Base-by-base conservation (phyloP, 1,140 invertebrate genomes). In the Conus ventricosus region DNA sequence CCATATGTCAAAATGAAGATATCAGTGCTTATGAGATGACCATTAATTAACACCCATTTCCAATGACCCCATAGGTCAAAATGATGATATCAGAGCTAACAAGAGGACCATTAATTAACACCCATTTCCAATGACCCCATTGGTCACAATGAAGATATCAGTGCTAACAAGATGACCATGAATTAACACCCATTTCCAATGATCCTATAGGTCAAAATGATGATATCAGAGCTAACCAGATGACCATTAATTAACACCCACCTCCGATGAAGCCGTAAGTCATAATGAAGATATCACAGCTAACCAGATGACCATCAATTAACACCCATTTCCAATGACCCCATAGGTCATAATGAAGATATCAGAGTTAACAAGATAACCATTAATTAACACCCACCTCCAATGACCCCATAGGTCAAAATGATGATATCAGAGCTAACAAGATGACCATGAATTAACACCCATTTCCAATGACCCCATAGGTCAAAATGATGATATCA, bases 221-320 rank as follows among this genome's bases (percentile, higher is more conserved):
- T n/a, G 39, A 39, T 39, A 39, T 39, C 39, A 39, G 39, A 39
- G 3, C 39, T 39, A 39, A 39, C 39, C 0, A 39, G 39, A 39
- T 39, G 39, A 39, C 39, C 39, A 39, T 3, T 39, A 39, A 39
- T 60, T 8, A 60, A 51, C 4, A 20, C 85, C 96, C 94, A 98
- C 98, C 98, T 96, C 98, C 98, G 93, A 99, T 96, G 63, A 99
- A 96, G 84, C 99, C 99, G 93, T 99, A 99, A 8, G 98, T 97
- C n/a, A n/a, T n/a, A n/a, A n/a, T n/a, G n/a, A n/a, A 39, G 39
- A 39, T 39, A 39, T 39, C 39, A 39, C 0, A 39, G 3, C 39
- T 39, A 39, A 39, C 39, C 0, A 39, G 39, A 39, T 39, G 39
- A 39, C 39, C 39, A 39, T 3, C 3, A 39, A 39, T 60, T 8